Conservation (phyloP, 2,113 vertebrate species). For the Neotragus pygmaeus region DNA sequence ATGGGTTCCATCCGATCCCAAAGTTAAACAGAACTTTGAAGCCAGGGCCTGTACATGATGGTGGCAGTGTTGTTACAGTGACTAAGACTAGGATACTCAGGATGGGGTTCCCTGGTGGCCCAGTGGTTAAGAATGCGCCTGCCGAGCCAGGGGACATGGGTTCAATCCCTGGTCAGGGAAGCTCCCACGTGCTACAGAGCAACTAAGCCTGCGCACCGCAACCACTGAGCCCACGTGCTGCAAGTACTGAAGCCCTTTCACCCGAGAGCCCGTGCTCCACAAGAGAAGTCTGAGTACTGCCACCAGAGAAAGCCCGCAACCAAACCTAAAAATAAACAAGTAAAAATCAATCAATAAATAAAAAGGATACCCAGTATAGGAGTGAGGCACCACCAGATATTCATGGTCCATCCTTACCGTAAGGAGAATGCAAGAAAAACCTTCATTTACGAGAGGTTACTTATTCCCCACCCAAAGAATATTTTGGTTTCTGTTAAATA, state of each 20-base stretch:
- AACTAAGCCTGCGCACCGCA: not conserved
- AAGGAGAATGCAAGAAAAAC: not conserved
- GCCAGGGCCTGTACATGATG: not conserved
- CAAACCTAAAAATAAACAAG: not conserved
- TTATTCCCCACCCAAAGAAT: not conserved
- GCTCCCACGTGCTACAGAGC: not conserved
- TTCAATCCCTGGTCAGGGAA: not conserved
- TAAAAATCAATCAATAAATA: not conserved
- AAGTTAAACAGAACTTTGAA: not conserved
- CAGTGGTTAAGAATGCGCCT: not conserved
- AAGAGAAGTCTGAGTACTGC: too few relatives aligned
- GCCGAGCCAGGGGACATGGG: not conserved
- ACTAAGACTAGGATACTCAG: not conserved
- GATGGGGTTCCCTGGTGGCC: not conserved
- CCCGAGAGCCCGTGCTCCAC: not conserved
- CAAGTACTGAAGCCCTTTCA: not conserved
- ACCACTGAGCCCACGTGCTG: too few relatives aligned
- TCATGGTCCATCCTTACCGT: not conserved
- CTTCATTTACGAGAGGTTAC: not conserved
- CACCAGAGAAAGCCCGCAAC: not conserved
- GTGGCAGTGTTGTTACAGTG: not conserved
- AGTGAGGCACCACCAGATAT: not conserved
- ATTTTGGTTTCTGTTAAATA: conserved; percentile 40
- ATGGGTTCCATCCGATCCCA: not conserved
- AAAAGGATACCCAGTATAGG: not conserved